Conservation (phyloP, 1,140 invertebrate species). For the Drosophila sechellia region DNA sequence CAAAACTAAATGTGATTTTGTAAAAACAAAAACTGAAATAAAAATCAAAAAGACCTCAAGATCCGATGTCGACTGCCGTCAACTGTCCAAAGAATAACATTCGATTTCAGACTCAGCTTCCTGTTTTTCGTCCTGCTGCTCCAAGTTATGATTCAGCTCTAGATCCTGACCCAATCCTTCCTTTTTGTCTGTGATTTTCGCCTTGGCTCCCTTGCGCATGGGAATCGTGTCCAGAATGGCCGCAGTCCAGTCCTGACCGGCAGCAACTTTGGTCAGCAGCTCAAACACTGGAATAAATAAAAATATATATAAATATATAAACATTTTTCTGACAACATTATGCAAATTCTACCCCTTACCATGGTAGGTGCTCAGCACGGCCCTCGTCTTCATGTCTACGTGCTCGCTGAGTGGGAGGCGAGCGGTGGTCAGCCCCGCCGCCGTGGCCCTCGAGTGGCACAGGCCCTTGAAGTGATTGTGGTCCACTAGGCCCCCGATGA, state of each 20-base stretch:
- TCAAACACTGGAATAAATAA: constrained; percentile 91
- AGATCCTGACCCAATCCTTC: neutral
- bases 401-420: constrained; percentile 95
- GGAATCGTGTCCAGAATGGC: constrained; percentile 93
- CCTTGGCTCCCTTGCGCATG: constrained; percentile 89
- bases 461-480: constrained; percentile 98
- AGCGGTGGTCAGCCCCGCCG: constrained; percentile 92
- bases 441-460: constrained; percentile 92
- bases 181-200: constrained; percentile 50
- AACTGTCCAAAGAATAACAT: constrained; percentile 14
- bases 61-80: constrained; percentile 7
- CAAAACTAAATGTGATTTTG: constrained; percentile 66
- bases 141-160: neutral
- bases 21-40: constrained; percentile 63
- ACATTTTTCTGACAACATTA: too few relatives aligned
- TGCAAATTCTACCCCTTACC: constrained; percentile 86
- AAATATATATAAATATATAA: too few relatives aligned
- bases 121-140: neutral
- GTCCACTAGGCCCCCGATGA: constrained; percentile 98
- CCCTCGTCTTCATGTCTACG: constrained; percentile 96
- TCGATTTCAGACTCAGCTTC: constrained; percentile 1
- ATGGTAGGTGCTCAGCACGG: constrained; percentile 98
- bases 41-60: constrained; percentile 58
- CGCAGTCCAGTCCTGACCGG: constrained; percentile 93
- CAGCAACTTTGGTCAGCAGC: constrained; percentile 92